These are phyloP conservation scores for Gambusia yucatana DNA, from an alignment of 2,797 vertebrate species.

Conservation along the genomic window DNA sequence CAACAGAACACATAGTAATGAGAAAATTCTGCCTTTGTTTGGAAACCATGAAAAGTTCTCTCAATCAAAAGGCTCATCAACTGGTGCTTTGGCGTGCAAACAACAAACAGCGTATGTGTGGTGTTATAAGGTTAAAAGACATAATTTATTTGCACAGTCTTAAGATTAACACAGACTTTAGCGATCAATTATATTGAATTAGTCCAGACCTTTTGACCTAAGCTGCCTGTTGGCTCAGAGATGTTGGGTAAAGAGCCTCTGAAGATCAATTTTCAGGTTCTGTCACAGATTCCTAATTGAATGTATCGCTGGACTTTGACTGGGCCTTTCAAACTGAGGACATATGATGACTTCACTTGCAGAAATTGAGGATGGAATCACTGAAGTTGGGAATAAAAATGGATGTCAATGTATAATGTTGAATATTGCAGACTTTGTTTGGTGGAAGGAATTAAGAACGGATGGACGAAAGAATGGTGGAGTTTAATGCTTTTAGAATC, in stretches of 20 bases:
- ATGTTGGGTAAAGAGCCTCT: not conserved
- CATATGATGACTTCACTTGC: not conserved
- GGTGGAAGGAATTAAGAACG: no score
- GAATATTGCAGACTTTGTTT: not conserved
- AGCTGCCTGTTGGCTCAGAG: not conserved
- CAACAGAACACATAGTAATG: slow-evolving; percentile 49
- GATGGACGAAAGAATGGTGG: not conserved
- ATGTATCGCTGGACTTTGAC: not conserved
- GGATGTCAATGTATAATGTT: not conserved
- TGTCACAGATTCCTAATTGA: not conserved
- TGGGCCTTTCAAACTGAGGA: not conserved
- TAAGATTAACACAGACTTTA: not conserved
- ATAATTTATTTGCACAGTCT: not conserved
- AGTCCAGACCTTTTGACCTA: not conserved
- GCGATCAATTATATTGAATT: not conserved
- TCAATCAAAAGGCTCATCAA: slow-evolving; percentile 17
- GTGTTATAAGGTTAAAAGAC: not conserved
- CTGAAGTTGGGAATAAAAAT: not conserved
- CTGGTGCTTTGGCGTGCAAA: not conserved
- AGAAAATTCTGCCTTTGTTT: slow-evolving; percentile 45
- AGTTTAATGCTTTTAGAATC: not conserved
- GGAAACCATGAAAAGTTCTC: slow-evolving; percentile 15
- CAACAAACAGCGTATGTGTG: not conserved
- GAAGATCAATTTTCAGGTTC: not conserved
- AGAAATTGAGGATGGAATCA: not conserved